Evolutionary conservation across 2,797 vertebrate species (phyloP).

Genomic region (Pitangus sulphuratus): DNA sequence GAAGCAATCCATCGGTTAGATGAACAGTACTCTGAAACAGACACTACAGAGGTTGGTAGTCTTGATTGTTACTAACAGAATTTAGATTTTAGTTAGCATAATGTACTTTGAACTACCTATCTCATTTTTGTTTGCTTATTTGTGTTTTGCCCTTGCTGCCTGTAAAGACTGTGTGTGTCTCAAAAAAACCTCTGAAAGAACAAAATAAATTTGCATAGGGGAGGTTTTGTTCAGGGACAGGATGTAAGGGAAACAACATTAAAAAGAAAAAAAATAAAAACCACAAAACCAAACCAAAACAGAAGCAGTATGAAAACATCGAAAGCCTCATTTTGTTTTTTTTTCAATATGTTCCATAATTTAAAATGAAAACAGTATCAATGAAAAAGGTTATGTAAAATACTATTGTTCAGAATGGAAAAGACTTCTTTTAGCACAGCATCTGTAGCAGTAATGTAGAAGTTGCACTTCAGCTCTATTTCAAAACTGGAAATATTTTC

Average conservation of each 20-base stretch:
- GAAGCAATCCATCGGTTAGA: background rate
- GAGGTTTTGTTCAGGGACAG: background rate
- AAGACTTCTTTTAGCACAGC: background rate
- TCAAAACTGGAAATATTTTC: background rate
- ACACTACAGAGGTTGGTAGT: background rate
- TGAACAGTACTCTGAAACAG: background rate
- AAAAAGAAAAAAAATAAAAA: background rate
- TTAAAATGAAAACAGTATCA: background rate
- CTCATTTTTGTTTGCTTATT: background rate
- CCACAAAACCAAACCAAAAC: background rate
- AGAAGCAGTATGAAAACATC: background rate
- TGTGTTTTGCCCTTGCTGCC: background rate
- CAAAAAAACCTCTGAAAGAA: background rate
- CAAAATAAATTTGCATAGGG: background rate
- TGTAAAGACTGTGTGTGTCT: background rate
- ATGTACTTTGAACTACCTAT: rapidly evolving
- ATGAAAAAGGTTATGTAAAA: background rate
- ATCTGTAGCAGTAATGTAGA: background rate
- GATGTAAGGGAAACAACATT: background rate
- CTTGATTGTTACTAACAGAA: background rate
- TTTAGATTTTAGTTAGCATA: background rate
- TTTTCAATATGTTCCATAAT: background rate
- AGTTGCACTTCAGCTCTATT: background rate
- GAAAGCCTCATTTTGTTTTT: background rate
- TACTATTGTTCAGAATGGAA: background rate